Percentiles rank a stretch among this genome's conserved stretches.
These are phyloP conservation scores for Cinclus cinclus DNA, from an alignment of 2,113 vertebrate species.

Conservation along the genomic window DNA sequence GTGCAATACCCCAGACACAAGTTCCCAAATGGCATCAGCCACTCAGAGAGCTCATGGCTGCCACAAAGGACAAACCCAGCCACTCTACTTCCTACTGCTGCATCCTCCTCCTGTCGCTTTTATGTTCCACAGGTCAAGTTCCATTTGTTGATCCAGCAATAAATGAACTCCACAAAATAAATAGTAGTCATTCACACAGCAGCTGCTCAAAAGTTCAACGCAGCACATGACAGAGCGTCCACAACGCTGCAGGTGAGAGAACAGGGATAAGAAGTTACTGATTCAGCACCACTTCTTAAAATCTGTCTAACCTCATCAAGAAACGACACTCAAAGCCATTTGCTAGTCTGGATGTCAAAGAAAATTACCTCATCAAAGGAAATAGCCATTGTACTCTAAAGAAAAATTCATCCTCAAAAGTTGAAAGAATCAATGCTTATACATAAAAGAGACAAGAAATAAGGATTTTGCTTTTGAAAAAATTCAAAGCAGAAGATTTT, in stretches of 20 bases:
- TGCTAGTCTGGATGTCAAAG: background rate
- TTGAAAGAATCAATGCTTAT: background rate
- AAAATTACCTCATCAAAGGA: background rate
- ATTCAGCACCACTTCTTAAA: background rate
- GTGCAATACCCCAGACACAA: accelerated
- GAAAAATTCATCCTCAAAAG: background rate
- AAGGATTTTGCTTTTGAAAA: background rate
- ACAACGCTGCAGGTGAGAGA: accelerated
- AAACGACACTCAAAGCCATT: background rate
- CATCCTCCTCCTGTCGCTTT: background rate
- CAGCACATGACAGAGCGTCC: background rate
- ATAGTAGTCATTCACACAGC: background rate
- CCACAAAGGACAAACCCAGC: background rate
- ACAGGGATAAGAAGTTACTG: background rate
- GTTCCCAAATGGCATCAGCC: background rate
- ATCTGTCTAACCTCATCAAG: background rate
- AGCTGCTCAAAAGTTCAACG: background rate
- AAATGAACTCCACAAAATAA: background rate
- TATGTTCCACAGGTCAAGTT: background rate
- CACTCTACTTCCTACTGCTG: background rate
- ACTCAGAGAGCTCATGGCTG: accelerated
- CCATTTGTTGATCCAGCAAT: background rate
- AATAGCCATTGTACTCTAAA: background rate
- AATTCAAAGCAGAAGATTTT: background rate
- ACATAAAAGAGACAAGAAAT: background rate